Evolutionary conservation across 2,797 vertebrate species (phyloP), one percentile per base, ranked within the genome.

Genomic region (Trematomus bernacchii): DNA sequence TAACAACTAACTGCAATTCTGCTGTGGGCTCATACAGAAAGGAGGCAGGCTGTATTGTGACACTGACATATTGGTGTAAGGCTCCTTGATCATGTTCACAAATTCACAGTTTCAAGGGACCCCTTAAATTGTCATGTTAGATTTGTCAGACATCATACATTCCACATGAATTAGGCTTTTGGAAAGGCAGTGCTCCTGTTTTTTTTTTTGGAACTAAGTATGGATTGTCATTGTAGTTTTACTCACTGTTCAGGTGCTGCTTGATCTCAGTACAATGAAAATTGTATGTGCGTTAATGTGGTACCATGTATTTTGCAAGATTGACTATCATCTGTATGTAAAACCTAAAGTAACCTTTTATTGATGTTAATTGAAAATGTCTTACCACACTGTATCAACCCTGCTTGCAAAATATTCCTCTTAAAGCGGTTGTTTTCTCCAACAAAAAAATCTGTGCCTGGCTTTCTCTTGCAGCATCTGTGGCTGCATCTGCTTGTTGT

Each of bases 1-100:
- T 92, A 68, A 58, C 87, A 85, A 87, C 87, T 91, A 91, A 92
- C 87, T 90, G 95, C 96, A 96, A 96, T 96, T 97, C 96, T 97
- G 92, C 96, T 97, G 96, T 97, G 96, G 94, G 95, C 95, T 96
- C 97, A 97, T 97, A 97, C 96, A 98, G 97, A 97, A 96, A 94
- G 95, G 96, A 93, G 95, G 96, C 92, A 95, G 94, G 96, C 95
- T 96, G 95, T 97, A 96, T 97, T 96, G 96, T 96, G 95, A 96
- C 94, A 94, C 96, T 96, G 95, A 94, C 95, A 95, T 94, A 90
- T 94, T 94, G 90, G 87, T 92, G 89, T 91, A 89, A 89, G 84
- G 85, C 89, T 92, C 87, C 89, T 90, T 82, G 77, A 91, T 90
- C 85, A 91, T 90, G 85, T 90, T 91, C 90, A 93, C 90, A 85